Base-by-base conservation (phyloP, 2,113 vertebrate species). In the Neolamprologus variostigma region DNA sequence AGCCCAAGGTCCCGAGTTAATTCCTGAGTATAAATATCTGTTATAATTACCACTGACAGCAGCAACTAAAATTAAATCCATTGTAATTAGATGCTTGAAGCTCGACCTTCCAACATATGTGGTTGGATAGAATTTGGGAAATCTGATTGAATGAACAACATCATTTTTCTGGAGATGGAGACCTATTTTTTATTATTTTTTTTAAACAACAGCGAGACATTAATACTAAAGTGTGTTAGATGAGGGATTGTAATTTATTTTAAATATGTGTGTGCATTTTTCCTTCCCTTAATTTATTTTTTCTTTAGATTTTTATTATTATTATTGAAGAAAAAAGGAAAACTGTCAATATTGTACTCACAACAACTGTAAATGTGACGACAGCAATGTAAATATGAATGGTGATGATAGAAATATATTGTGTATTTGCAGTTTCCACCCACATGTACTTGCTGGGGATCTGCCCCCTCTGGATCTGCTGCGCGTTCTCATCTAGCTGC, bases 371-470 rank as follows among this genome's bases (percentile, higher is more conserved):
- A 66, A 66, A 66, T 66, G 10, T 37, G 61, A 21, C 3, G 2
- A 37, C 33, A 66, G 61, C 61, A 66, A 13, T 66, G 33, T 66
- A 37, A 66, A 66, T 66, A 37, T 66, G 33, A 66, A 66, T 21
- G 4, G 61, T 66, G 31, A 12, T 66, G 61, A 13, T 66, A 66
- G 10, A 66, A 37, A 66, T 66, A 37, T 66, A 37, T 37, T 3
- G 26, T 84, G 86, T 35, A 7, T 8, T 78, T 45, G 55, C 33
- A 79, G 90, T 84, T 68, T 89, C 61, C 51, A 96, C 98, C 96
- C 92, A 99, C 99, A 99, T 98, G 10, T 98, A 99, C 97, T 99
- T 99, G 96, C 98, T 99, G 92, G 99, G 99, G 91, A 99, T 98
- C 92, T 99, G 98, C 17, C 98, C 98, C 47, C 98, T 97, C 96